Evolutionary conservation across 2,888 invertebrate genomes (phyloP).

Genomic region (Ophion obscuratus): DNA sequence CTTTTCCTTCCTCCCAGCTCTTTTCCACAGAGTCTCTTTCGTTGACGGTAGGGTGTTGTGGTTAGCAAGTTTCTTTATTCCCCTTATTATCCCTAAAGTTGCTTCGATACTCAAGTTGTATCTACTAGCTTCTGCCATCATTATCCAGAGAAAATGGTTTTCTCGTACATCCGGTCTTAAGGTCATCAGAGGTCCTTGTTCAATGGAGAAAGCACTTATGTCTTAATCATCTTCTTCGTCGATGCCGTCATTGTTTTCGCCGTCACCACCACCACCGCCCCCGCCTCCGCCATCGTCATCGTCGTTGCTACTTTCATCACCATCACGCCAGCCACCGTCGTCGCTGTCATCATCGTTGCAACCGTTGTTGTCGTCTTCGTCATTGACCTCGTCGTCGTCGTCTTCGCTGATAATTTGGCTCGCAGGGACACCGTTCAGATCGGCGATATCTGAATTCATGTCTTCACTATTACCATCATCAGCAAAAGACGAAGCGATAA

Average conservation of each 20-base stretch:
- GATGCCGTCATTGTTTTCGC: conserved; percentile 28
- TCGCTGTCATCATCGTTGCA: conserved; percentile 7
- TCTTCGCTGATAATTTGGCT: conserved; percentile 39
- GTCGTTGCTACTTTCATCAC: conserved; percentile 21
- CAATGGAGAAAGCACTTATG: conserved; percentile 36
- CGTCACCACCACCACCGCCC: conserved; percentile 14
- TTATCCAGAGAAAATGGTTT: conserved; percentile 32
- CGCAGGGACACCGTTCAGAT: too few species aligned
- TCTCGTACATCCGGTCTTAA: conserved; percentile 38
- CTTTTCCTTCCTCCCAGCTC: conserved; percentile 32
- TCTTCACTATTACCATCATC: too few species aligned
- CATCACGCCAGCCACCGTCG: conserved; percentile 27
- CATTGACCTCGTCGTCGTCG: conserved; percentile 10
- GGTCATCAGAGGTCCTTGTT: conserved; percentile 27
- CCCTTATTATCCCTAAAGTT: conserved; percentile 36
- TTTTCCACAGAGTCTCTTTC: conserved; percentile 37
- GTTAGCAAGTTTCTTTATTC: conserved; percentile 26
- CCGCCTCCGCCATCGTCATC: conserved; percentile 5
- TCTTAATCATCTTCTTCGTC: conserved; percentile 35
- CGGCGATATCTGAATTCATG: too few species aligned
- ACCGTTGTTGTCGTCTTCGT: not conserved
- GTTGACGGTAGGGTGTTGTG: conserved; percentile 34
- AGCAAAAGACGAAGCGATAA: too few species aligned
- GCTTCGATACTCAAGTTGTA: conserved; percentile 39
- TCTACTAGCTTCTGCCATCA: conserved; percentile 39